Evolutionary conservation across 2,113 vertebrate species (phyloP).

Genomic region (Alethe castanea): DNA sequence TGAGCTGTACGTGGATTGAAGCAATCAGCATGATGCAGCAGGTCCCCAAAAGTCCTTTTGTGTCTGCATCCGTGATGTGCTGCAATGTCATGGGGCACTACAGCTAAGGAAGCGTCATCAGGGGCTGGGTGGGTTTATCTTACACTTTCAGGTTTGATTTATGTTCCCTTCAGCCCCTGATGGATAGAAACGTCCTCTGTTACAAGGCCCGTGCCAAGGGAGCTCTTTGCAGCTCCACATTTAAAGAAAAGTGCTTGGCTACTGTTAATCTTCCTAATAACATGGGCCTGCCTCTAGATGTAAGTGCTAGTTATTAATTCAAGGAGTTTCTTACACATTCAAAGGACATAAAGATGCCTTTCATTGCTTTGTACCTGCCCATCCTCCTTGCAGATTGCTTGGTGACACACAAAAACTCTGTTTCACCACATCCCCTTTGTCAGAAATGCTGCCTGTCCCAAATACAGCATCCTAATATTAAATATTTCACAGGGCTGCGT

Average conservation of each 20-base stretch:
- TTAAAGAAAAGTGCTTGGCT: neutral
- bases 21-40: neutral
- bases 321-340: neutral
- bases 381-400: neutral
- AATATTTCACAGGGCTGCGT: neutral
- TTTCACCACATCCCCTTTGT: neutral
- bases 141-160: neutral
- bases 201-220: rapidly evolving
- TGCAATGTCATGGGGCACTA: neutral
- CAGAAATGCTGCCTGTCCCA: neutral
- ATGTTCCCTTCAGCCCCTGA: neutral
- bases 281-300: neutral
- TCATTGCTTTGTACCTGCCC: neutral
- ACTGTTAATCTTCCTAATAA: neutral
- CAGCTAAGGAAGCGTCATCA: neutral
- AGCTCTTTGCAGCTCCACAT: neutral
- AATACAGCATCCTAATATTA: neutral
- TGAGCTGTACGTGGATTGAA: rapidly evolving
- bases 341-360: neutral
- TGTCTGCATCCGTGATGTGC: neutral
- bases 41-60: neutral
- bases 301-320: neutral
- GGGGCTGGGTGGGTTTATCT: neutral
- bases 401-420: neutral
- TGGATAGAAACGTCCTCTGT: neutral